Conservation (phyloP, 1,140 invertebrate genomes). For the Atta colombica region DNA sequence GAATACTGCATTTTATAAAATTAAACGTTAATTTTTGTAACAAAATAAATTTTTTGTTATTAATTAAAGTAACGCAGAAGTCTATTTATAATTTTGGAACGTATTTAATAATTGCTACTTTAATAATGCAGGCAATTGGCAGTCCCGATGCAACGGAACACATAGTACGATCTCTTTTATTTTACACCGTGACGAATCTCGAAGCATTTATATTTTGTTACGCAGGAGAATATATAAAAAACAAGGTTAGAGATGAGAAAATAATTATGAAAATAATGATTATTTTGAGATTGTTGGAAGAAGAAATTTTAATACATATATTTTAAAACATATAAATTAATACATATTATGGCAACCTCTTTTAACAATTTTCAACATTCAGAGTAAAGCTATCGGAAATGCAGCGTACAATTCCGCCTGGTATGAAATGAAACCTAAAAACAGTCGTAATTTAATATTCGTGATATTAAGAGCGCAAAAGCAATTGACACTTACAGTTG, state of each 20-base stretch:
- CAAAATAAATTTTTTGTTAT: neutral
- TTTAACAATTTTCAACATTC: neutral
- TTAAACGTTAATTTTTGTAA: neutral
- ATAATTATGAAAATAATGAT: neutral
- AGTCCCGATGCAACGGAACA: slow-evolving; percentile 25
- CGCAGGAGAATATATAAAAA: slow-evolving; percentile 69
- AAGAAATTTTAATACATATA: neutral
- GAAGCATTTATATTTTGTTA: slow-evolving; percentile 69
- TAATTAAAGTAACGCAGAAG: neutral
- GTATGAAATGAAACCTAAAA: slow-evolving; percentile 63
- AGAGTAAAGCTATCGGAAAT: slow-evolving; percentile 58
- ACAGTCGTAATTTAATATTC: slow-evolving; percentile 57
- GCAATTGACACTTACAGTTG: slow-evolving; percentile 64
- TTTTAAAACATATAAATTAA: neutral
- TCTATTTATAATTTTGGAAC: neutral
- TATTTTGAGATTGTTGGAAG: neutral
- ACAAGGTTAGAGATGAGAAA: slow-evolving; percentile 31
- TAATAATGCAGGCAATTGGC: slow-evolving; percentile 42
- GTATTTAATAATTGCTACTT: neutral
- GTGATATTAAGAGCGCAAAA: slow-evolving; percentile 64
- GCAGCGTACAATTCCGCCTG: slow-evolving; percentile 55
- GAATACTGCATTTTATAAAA: neutral
- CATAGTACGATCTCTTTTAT: slow-evolving; percentile 48
- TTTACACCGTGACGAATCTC: slow-evolving; percentile 58
- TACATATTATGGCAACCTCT: neutral